Conservation (phyloP, 1,140 invertebrate genomes). For the Saccostrea cuccullata region DNA sequence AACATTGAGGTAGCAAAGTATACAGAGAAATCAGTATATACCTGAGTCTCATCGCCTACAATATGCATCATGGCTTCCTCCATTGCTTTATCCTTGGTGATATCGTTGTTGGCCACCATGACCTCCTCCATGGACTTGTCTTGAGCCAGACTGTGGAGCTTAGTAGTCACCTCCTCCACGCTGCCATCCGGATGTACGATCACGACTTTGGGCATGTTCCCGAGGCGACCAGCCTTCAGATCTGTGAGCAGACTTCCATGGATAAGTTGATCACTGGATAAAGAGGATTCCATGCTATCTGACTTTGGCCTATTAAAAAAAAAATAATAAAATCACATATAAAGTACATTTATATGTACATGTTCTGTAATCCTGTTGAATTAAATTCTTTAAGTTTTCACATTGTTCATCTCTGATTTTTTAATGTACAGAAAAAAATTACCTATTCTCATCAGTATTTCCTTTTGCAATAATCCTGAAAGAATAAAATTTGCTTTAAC, state of each 20-base stretch:
- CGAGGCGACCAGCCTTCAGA: slow-evolving; percentile 71
- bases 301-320: background rate
- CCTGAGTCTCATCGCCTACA: slow-evolving; percentile 8
- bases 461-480: slow-evolving; percentile 13
- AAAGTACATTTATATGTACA: background rate
- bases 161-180: slow-evolving; percentile 72
- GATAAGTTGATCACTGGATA: slow-evolving; percentile 70
- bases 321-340: background rate
- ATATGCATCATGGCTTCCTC: slow-evolving; percentile 11
- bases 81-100: background rate
- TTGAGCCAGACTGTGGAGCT: slow-evolving; percentile 64
- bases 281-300: slow-evolving; percentile 20
- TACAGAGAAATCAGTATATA: background rate
- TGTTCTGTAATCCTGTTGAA: background rate
- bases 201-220: slow-evolving; percentile 71
- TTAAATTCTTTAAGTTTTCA: background rate
- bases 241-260: slow-evolving; percentile 71
- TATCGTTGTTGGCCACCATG: background rate
- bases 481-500: background rate
- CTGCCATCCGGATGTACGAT: slow-evolving; percentile 74
- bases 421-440: background rate
- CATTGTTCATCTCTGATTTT: background rate
- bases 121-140: slow-evolving; percentile 61
- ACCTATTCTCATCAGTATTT: slow-evolving; percentile 8
- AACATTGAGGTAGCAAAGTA: no score